Conservation (phyloP, 2,888 invertebrate genomes). For the Serrognathus titanus region DNA sequence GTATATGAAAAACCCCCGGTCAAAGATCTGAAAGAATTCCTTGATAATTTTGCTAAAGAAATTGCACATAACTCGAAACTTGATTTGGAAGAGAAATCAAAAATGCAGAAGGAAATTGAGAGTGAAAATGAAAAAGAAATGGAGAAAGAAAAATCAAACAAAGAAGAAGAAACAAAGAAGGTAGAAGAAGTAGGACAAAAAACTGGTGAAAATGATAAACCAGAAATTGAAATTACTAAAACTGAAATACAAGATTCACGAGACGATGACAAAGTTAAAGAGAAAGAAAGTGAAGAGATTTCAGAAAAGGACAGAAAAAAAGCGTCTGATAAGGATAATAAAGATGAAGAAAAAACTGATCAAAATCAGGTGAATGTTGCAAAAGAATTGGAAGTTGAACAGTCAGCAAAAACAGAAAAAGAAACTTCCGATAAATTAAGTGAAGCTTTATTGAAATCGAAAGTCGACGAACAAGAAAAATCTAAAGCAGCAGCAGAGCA, state of each 20-base stretch:
- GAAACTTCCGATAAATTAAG: slow-evolving; percentile 36
- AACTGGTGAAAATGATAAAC: slow-evolving; percentile 36
- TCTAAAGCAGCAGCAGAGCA: slow-evolving; percentile 35
- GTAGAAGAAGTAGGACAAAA: slow-evolving; percentile 36
- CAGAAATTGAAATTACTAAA: slow-evolving; percentile 30
- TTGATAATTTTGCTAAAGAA: slow-evolving; percentile 61
- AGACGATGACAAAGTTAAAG: slow-evolving; percentile 19
- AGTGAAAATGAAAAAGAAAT: slow-evolving; percentile 41
- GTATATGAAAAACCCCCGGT: slow-evolving; percentile 87
- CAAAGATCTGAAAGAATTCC: slow-evolving; percentile 71
- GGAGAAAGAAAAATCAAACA: slow-evolving; percentile 51
- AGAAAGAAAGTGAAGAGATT: slow-evolving; percentile 23
- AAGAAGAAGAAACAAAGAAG: slow-evolving; percentile 40
- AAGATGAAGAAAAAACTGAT: slow-evolving; percentile 50
- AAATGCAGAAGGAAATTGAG: slow-evolving; percentile 36
- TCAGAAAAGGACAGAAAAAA: slow-evolving; percentile 39
- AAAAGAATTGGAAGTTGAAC: slow-evolving; percentile 43
- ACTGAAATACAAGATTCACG: slow-evolving; percentile 13
- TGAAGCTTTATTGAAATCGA: slow-evolving; percentile 23
- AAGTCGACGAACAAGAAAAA: slow-evolving; percentile 15
- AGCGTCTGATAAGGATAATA: slow-evolving; percentile 52
- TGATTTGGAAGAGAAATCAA: slow-evolving; percentile 35
- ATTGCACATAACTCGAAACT: slow-evolving; percentile 36
- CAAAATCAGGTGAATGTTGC: slow-evolving; percentile 55
- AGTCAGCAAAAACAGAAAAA: slow-evolving; percentile 56